Percentiles rank a stretch among this genome's conserved stretches.
phyloP scores from a whole-genome alignment of 2,888 invertebrate genomes.

The Calameuta filiformis region DNA sequence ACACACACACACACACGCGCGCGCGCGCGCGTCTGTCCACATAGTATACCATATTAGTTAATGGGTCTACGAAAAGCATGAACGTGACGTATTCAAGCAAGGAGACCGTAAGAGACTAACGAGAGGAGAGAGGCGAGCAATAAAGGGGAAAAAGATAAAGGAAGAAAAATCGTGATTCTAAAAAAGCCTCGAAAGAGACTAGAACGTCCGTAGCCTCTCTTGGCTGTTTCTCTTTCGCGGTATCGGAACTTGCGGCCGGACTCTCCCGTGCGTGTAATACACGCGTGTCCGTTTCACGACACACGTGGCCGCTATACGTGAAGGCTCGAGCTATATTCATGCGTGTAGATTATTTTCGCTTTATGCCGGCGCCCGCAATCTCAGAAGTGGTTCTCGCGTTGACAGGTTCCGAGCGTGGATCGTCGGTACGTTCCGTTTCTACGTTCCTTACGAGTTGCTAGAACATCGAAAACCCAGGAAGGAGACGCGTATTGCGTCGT shows the following conservation, averaged over 20 bases:
- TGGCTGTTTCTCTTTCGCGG: not conserved
- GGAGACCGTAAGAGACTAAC: not conserved
- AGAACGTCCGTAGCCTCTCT: not conserved
- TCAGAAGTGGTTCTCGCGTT: conserved; percentile 53
- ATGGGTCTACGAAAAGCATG: too few species aligned
- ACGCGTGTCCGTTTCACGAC: not conserved
- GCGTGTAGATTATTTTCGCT: conserved; percentile 53
- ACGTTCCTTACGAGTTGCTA: not conserved
- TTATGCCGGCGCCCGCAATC: conserved; percentile 51
- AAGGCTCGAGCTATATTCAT: conserved; percentile 8
- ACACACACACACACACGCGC: too few species aligned
- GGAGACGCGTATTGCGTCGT: not conserved
- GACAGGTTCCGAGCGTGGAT: conserved; percentile 43
- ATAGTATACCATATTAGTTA: too few species aligned
- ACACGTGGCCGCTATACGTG: conserved; percentile 7
- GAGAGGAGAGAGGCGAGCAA: not conserved
- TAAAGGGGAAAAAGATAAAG: not conserved
- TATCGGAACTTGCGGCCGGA: not conserved
- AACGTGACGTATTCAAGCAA: not conserved
- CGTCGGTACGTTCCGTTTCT: conserved; percentile 2
- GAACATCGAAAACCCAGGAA: not conserved
- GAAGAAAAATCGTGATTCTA: too few species aligned
- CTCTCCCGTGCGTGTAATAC: not conserved
- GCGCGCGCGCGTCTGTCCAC: too few species aligned
- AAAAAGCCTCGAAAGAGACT: not conserved